Base-by-base conservation (phyloP, 2,113 vertebrate species). In the Rhegmatorhina hoffmannsi region DNA sequence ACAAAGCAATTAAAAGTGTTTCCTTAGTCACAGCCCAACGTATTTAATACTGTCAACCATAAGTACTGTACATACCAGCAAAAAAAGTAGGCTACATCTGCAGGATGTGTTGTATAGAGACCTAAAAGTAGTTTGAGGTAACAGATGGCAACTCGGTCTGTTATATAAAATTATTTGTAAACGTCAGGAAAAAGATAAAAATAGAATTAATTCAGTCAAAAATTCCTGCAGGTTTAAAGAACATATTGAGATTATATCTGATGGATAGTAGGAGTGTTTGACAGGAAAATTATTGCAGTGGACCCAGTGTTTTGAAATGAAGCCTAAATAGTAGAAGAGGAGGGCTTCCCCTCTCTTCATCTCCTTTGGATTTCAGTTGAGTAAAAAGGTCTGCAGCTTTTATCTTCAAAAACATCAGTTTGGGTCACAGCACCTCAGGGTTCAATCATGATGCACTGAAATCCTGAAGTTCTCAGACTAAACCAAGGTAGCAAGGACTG, bases 91-190 rank as follows among this genome's bases (percentile, higher is more conserved):
- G 92, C 91, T 95, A 82, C 86, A 93, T 94, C 75, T 60, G 7
- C 94, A 91, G 89, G 94, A 89, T 93, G 84, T 95, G 95, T 93
- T 95, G 83, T 93, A 24, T 60, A 60, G 77, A 87, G 80, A 92
- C 94, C 86, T 94, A 96, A 96, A 97, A 96, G 96, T 95, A 94
- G 94, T 95, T 81, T 89, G 79, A 95, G 91, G 80, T 94, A 97
- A 93, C 96, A 97, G 95, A 97, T 97, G 95, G 96, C 58, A 68
- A 52, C 69, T 84, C 82, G 1, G 75, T 88, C 82, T 94, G 96
- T 92, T 97, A 95, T 9, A 94, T 97, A 97, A 97, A 97, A 96
- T 96, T 95, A 97, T 96, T 97, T 97, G 95, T 94, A 94, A 96
- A 96, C 56, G 94, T 96, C 92, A 94, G 95, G 90, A 67, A 92